phyloP scores from a whole-genome alignment of 2,797 vertebrate species.

The Bufotes viridis region DNA sequence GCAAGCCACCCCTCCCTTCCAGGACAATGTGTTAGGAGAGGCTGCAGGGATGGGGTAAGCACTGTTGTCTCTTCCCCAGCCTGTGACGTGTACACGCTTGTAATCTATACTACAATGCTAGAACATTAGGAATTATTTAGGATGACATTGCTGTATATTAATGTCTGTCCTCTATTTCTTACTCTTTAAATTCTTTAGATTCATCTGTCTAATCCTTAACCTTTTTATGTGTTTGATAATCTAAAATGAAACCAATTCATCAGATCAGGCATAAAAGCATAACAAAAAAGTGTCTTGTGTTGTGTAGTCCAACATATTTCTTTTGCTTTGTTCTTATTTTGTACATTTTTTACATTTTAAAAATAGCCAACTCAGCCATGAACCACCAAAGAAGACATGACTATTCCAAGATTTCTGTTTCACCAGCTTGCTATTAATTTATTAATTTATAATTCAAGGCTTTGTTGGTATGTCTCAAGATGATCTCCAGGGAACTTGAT shows the following conservation, averaged over 20 bases:
- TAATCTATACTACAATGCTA: no score
- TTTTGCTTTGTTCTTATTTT: conserved; percentile 13
- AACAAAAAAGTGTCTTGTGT: not conserved
- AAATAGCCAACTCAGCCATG: conserved; percentile 10
- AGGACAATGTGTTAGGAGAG: no score
- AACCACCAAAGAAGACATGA: conserved; percentile 19
- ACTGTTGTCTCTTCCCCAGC: no score
- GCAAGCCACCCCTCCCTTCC: no score
- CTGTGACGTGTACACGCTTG: no score
- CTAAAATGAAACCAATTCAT: not conserved
- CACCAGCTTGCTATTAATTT: conserved; percentile 30
- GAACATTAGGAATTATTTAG: no score
- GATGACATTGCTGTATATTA: not conserved
- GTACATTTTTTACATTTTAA: conserved; percentile 4
- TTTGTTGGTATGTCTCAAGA: conserved; percentile 16
- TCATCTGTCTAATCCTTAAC: not conserved
- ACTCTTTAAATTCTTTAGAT: not conserved
- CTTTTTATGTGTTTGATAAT: not conserved
- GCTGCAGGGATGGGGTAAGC: no score
- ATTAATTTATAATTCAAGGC: conserved; percentile 24
- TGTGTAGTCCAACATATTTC: conserved; percentile 2
- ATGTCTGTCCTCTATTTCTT: not conserved
- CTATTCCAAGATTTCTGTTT: conserved; percentile 21
- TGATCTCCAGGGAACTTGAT: conserved; percentile 37
- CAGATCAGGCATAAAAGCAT: not conserved